Base-by-base conservation (phyloP, 2,888 invertebrate species). In the Scrobipalpa atriplicella region DNA sequence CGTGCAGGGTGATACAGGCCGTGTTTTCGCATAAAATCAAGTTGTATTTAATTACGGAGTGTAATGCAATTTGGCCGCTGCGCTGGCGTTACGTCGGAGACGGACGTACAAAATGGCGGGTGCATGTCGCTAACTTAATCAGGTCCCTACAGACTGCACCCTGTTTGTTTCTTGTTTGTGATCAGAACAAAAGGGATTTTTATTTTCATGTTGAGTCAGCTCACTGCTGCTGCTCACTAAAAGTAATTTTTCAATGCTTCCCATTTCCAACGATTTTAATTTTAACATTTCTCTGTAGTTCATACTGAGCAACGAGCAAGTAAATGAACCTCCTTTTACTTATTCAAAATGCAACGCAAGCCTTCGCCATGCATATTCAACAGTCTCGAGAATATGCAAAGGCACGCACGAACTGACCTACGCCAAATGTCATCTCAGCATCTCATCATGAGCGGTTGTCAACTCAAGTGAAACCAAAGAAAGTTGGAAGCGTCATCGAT, bases 101-200 rank as follows among this genome's bases (percentile, higher is more conserved):
- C 54, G 18, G 29, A 18, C 39, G 18, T 86, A 90, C 90, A 90
- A 90, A 91, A 91, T 91, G 90, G 86, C 85, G 84, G 80, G 87
- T 81, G 87, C 86, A 89, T 90, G 89, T 86, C 92, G 83, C 82
- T 91, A 91, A 92, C 88, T 89, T 84, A 89, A 92, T 92, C 84
- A 90, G 78, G 74, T 79, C 89, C 89, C 89, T 78, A 72, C 70
- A 67, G 69, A 67, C 64, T 68, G 68, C 71, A 75, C 79, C 81
- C 79, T 73, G 72, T 75, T 68, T 71, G 58, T 19, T 29, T 5
- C 74, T 68, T 71, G 58, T 19, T 29, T 5, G 54, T 56, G 21
- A 56, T 56, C 29, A 19, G 16, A 43, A 65, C 29, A 16, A n/a
- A 58, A 52, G 29, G 43, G 43, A 19, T 52, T 52, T 52, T 8